Base-by-base conservation (phyloP, 1,140 invertebrate species). In the Rhagoletis pomonella region DNA sequence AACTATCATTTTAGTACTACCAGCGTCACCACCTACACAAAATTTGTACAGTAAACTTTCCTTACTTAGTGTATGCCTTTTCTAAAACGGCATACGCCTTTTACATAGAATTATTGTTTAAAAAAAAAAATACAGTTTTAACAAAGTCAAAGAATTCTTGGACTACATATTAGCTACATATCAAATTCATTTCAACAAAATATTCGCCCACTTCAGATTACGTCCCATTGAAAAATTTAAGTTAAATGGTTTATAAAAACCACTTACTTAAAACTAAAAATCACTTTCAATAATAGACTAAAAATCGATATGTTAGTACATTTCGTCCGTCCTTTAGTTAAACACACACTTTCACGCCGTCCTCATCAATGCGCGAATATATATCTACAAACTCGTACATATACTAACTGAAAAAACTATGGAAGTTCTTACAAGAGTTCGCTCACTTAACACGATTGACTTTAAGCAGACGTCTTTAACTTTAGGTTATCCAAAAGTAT, bases 271-370 rank as follows among this genome's bases (percentile, higher is more conserved):
- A 55, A 81, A 29, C 55, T 29, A 29, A 55, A 55, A 55, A 55
- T 55, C 10, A 55, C 50, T 55, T 7, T 55, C 5, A 55, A 19
- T 50, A 77, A 0, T 47, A 1, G 44, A 47, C 42, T 73, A 55
- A 62, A 62, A 62, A 62, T 29, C 29, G 29, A 29, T 29, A 29
- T 55, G 14, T 47, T 81, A 81, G 29, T 81, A 44, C 73, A 81
- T 81, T 81, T 81, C 17, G 44, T 81, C 73, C 73, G 73, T 81
- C 73, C 73, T 81, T 81, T 81, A 9, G 47, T 81, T 81, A 10
- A 19, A 55, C 29, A 55, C 47, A 55, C 14, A n/a, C 47, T 81
- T 81, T 81, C 73, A 81, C 29, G 55, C 73, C 73, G 69, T 73
- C 69, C 69, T 73, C 69, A 73, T 17, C 44, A 62, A 73, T 47